Evolutionary conservation across 2,113 vertebrate species (phyloP).

Genomic region (Otolemur garnettii): DNA sequence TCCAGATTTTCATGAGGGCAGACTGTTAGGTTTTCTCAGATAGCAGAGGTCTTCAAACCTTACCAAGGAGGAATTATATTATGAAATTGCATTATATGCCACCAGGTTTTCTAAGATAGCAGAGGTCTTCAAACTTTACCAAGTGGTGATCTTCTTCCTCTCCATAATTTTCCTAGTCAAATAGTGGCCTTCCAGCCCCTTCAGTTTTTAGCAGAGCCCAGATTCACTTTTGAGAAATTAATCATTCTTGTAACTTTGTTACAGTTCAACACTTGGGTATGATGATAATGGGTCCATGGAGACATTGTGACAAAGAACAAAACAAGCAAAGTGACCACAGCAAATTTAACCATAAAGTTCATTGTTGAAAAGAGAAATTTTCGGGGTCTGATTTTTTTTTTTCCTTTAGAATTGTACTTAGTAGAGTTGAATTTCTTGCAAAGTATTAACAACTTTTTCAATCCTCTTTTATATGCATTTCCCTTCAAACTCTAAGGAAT

Average conservation of each 20-base stretch:
- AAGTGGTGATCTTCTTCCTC: neutral
- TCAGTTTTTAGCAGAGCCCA: neutral
- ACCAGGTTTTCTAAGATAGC: neutral
- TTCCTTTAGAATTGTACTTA: constrained; percentile 19
- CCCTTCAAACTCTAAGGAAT: constrained; percentile 67
- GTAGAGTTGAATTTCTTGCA: constrained; percentile 54
- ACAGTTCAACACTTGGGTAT: neutral
- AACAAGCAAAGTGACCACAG: constrained; percentile 22
- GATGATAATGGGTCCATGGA: neutral
- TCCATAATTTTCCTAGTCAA: neutral
- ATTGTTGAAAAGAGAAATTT: constrained; percentile 3
- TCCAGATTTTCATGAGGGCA: neutral
- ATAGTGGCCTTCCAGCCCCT: neutral
- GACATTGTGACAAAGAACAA: constrained; percentile 13
- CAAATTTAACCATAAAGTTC: neutral
- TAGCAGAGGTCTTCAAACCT: neutral
- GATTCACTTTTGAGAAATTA: neutral
- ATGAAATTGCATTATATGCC: too few relatives aligned
- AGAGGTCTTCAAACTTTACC: neutral
- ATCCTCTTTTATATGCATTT: constrained; percentile 63
- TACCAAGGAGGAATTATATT: neutral
- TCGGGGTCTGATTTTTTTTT: neutral
- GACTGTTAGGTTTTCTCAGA: neutral
- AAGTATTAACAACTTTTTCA: constrained; percentile 65
- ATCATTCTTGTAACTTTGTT: neutral